Evolutionary conservation across 2,797 vertebrate genomes (phyloP), one percentile per base, ranked within the genome.

Genomic region (Xyrichtys novacula): DNA sequence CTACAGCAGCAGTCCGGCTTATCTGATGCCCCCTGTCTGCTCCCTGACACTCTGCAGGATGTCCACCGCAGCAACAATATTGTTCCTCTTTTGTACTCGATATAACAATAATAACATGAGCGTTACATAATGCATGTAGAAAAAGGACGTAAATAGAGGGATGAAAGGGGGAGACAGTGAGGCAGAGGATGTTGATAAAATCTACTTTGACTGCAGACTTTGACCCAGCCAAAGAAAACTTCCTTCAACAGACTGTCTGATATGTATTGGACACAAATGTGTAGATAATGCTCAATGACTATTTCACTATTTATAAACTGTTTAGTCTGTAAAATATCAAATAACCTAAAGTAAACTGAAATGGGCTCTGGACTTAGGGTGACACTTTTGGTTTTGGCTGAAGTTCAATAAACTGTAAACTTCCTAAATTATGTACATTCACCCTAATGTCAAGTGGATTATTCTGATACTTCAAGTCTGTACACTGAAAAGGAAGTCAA

Each of bases 1-100:
- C 68, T 74, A 46, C 74, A 78, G 69, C 81, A 50, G 50, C 58
- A 56, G 54, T 48, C 52, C 14, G 14, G 31, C 60, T 89, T 83
- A 87, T 88, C 86, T 81, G 78, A 88, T 82, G 74, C 29, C 63
- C 56, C 48, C 62, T 25, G n/a, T 12, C 0, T 58, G 53, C 55
- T 34, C 52, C 14, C 5, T 17, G 23, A 26, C 22, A 7, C 40
- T 38, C 53, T 7, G n/a, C 74, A 69, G 25, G 39, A 60, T 7
- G 44, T 15, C 6, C 1, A 64, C 49, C 14, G n/a, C 1, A 40
- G 44, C 19, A 58, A 53, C 38, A 26, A 23, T 5, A 59, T 16
- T 49, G 17, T 43, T 58, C 56, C 39, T 62, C 56, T 22, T 53
- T 19, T 0, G 43, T 1, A 38, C 52, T 55, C 42, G 11, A 49